Evolutionary conservation across 2,888 invertebrate species (phyloP), one percentile per base, ranked within the genome.

Genomic region (Helicoverpa assulta): DNA sequence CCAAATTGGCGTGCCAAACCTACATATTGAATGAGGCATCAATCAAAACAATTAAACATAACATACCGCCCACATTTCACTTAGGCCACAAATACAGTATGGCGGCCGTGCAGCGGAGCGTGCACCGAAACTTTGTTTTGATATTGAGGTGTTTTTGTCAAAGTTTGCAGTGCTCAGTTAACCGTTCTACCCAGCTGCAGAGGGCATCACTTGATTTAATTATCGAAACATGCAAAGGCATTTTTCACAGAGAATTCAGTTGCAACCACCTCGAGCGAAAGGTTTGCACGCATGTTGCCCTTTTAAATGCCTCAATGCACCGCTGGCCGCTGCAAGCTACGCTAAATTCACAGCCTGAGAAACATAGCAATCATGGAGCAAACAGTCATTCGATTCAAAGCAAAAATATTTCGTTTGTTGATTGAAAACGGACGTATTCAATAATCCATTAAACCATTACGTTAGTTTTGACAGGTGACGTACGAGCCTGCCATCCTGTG

Each of bases 391-490:
- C 62, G 83, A 84, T 87, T 77, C 63, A 67, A 63, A 77, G 86
- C 86, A 89, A 91, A 92, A 92, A 89, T 84, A 75, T 73, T 80
- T 53, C 81, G 81, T 83, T 82, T 86, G 86, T 86, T 85, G 87
- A 92, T 92, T 89, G 88, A 86, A 89, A 92, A 90, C 88, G 86
- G 90, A 86, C 89, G 91, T 90, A 88, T 91, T 91, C 90, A 90
- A 91, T 93, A 92, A 92, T 90, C 91, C 90, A 93, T 94, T 92
- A 91, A 86, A 88, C 85, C 88, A 78, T 86, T 87, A 84, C 88
- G 88, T 82, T 85, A 85, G 88, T 91, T 93, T 90, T 92, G 93
- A 93, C 93, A 91, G 88, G 87, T 91, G 90, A 89, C 89, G 86
- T 86, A 88, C 85, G 86, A 87, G 81, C 77, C 80, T 85, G 83